Evolutionary conservation across 2,113 vertebrate species (phyloP).

Genomic region (Felis chaus): DNA sequence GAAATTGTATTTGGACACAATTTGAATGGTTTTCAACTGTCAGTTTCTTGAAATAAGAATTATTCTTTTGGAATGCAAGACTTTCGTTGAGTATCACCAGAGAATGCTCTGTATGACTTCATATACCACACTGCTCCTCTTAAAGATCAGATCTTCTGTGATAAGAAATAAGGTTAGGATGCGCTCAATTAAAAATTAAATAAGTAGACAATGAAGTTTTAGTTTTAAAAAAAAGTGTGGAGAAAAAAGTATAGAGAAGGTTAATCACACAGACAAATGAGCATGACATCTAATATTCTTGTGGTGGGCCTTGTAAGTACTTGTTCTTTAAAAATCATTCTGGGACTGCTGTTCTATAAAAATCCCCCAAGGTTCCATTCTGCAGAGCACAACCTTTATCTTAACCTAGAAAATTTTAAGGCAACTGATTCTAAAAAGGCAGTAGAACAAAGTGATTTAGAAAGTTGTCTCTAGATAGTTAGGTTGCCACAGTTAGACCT

Average conservation of each 20-base stretch:
- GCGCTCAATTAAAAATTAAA: background rate
- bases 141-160: background rate
- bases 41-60: background rate
- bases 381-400: background rate
- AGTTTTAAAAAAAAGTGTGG: background rate
- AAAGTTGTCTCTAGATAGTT: background rate
- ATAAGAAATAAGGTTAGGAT: background rate
- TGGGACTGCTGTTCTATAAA: background rate
- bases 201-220: background rate
- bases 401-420: background rate
- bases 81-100: background rate
- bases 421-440: background rate
- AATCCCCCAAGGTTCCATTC: background rate
- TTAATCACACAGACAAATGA: background rate
- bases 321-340: background rate
- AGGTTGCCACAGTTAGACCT: background rate
- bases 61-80: background rate
- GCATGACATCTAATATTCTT: background rate
- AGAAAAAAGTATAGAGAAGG: background rate
- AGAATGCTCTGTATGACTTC: background rate
- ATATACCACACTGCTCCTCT: background rate
- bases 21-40: background rate
- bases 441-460: background rate
- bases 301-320: background rate
- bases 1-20: conserved; percentile 14